phyloP scores from a whole-genome alignment of 1,140 invertebrate species.

The Drosophila parvula region DNA sequence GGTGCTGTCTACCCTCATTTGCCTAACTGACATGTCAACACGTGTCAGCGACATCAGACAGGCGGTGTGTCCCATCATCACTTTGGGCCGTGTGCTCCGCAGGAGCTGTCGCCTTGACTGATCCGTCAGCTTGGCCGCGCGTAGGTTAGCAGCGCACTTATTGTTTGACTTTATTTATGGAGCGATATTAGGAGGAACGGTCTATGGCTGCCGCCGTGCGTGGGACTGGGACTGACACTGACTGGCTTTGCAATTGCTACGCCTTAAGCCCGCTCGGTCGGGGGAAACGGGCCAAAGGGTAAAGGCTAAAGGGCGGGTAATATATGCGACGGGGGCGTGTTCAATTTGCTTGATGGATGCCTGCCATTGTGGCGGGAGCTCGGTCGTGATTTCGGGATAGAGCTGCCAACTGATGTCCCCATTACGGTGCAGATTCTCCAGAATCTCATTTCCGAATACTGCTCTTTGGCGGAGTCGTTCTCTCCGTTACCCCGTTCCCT shows the following conservation, averaged over 20 bases:
- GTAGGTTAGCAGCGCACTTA: slow-evolving; percentile 58
- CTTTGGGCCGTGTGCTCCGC: slow-evolving; percentile 32
- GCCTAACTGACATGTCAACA: slow-evolving; percentile 78
- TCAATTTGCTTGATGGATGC: slow-evolving; percentile 74
- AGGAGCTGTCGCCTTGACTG: slow-evolving; percentile 62
- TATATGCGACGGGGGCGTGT: slow-evolving; percentile 54
- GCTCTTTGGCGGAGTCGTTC: slow-evolving; percentile 7
- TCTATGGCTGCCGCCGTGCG: slow-evolving; percentile 46
- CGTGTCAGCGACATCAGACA: slow-evolving; percentile 45
- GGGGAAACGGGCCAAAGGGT: slow-evolving; percentile 14
- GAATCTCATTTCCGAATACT: slow-evolving; percentile 44
- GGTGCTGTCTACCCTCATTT: slow-evolving; percentile 75
- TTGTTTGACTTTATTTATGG: slow-evolving; percentile 73
- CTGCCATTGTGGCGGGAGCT: slow-evolving; percentile 53
- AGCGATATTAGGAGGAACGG: slow-evolving; percentile 45
- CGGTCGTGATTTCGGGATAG: slow-evolving; percentile 42
- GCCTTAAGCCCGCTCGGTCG: slow-evolving; percentile 3
- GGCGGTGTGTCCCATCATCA: slow-evolving; percentile 55
- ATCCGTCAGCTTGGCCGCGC: slow-evolving; percentile 51
- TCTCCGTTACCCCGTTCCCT: neutral
- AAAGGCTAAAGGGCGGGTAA: slow-evolving; percentile 57
- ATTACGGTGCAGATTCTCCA: slow-evolving; percentile 28
- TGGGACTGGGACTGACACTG: slow-evolving; percentile 26
- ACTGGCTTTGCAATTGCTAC: slow-evolving; percentile 43
- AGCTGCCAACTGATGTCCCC: slow-evolving; percentile 55